Evolutionary conservation across 2,797 vertebrate species (phyloP), one percentile per base, ranked within the genome.

Genomic region (Capromys pilorides): DNA sequence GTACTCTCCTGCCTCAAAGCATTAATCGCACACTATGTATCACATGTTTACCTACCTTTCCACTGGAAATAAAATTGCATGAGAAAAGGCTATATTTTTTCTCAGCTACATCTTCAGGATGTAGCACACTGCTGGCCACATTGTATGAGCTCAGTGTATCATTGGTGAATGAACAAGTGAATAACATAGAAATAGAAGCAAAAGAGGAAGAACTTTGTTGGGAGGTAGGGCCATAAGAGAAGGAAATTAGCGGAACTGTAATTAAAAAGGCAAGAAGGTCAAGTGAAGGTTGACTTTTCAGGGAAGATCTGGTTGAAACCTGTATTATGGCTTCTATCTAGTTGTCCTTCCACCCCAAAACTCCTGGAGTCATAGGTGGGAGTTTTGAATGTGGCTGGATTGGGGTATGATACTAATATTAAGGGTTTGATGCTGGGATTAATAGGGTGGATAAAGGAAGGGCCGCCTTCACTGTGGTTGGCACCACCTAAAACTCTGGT

Each of bases 231-330:
- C 19, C 28, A 49, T 9, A 33, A 83, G 88, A 86, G 36, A 82
- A 90, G 21, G 12, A 12, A 88, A 86, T 10, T 62, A 79, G 31
- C 49, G 90, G 24, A 94, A 69, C 0, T 67, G 24, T 26, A 77
- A 8, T 77, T 71, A 22, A 1, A 49, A 90, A 64, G 92, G 41
- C 12, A 83, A 71, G 61, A 88, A 86, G 77, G 66, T 95, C 66
- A 90, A 87, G 39, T 79, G 49, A 96, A 94, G 61, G 36, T 57
- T 49, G 21, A 73, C 5, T 39, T 81, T 94, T 94, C 28, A 83
- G 82, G 91, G 61, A 22, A 91, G 26, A 11, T 9, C 24, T 89
- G 57, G 5, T 62, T 83, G 45, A 75, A 75, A 75, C 39, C 45
- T 75, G 66, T 69, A 24, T 16, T 75, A 28, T 45, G 39, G 12